Conservation (phyloP, 2,888 invertebrate species). For the Nemapogon koenigi region DNA sequence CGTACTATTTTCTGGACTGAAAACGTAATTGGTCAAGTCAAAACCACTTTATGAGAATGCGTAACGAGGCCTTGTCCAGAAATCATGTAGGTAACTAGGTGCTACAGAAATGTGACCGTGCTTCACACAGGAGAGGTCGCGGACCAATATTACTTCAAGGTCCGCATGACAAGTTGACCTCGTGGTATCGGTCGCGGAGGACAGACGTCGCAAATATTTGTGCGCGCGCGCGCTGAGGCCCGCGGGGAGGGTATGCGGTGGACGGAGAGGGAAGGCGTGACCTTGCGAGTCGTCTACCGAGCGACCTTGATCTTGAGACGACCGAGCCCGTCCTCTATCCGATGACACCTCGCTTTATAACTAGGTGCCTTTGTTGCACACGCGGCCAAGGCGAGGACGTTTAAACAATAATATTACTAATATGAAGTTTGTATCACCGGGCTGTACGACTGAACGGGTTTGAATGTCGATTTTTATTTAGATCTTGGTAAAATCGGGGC, state of each 20-base stretch:
- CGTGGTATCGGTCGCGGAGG: conserved; percentile 64
- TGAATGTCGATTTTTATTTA: too few relatives aligned
- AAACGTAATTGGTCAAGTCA: too few relatives aligned
- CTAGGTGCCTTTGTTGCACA: conserved; percentile 6
- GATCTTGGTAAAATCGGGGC: too few relatives aligned
- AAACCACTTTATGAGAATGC: too few relatives aligned
- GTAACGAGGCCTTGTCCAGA: too few relatives aligned
- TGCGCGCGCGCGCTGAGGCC: conserved; percentile 32
- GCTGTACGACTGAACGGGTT: too few relatives aligned
- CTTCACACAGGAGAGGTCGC: conserved; percentile 51
- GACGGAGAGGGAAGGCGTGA: conserved; percentile 27
- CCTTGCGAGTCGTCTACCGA: conserved; percentile 56
- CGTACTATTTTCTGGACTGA: too few relatives aligned
- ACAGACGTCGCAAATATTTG: conserved; percentile 63
- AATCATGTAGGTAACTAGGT: too few relatives aligned
- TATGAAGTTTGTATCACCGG: too few relatives aligned
- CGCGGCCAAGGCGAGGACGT: background rate
- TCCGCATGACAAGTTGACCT: conserved; percentile 56
- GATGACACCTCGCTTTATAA: conserved; percentile 7
- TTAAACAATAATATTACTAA: background rate
- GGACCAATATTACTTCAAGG: conserved; percentile 56
- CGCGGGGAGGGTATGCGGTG: conserved; percentile 18
- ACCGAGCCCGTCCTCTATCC: conserved; percentile 28
- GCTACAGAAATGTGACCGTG: too few relatives aligned
- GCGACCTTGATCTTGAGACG: conserved; percentile 65